Percentiles rank a stretch among this genome's conserved stretches.
Evolutionary conservation across 2,113 vertebrate species (phyloP).

Genomic region (Rhinolophus sinicus): DNA sequence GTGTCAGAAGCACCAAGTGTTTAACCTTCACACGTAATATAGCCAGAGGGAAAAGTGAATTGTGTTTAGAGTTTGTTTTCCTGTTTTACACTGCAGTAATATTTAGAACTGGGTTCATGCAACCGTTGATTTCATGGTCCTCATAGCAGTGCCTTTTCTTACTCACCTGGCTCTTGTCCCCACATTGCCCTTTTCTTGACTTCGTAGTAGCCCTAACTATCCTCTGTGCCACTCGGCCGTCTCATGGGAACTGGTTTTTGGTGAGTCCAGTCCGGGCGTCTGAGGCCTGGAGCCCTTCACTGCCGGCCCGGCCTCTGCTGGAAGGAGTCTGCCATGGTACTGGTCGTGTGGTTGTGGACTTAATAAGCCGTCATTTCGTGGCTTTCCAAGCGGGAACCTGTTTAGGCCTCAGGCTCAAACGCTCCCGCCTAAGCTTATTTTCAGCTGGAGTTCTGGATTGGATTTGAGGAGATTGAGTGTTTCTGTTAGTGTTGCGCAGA

Average conservation of each 20-base stretch:
- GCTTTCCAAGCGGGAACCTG: background rate
- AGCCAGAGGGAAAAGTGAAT: background rate
- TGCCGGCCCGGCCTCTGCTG: background rate
- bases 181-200: rapidly evolving
- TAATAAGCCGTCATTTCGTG: background rate
- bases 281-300: background rate
- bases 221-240: background rate
- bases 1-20: background rate
- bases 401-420: background rate
- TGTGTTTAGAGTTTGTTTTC: background rate
- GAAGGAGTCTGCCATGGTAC: background rate
- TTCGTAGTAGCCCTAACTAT: rapidly evolving
- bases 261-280: background rate
- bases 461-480: background rate
- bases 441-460: background rate
- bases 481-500: background rate
- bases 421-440: background rate
- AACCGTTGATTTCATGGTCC: background rate
- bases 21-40: background rate
- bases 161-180: background rate
- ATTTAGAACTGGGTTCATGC: background rate
- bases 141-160: background rate
- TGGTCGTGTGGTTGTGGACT: background rate
- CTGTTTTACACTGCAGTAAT: background rate
- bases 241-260: background rate